Percentiles rank a stretch among this genome's conserved stretches.
Conservation (phyloP, 2,888 invertebrate genomes). For the Eueremaeus valkanovi region DNA sequence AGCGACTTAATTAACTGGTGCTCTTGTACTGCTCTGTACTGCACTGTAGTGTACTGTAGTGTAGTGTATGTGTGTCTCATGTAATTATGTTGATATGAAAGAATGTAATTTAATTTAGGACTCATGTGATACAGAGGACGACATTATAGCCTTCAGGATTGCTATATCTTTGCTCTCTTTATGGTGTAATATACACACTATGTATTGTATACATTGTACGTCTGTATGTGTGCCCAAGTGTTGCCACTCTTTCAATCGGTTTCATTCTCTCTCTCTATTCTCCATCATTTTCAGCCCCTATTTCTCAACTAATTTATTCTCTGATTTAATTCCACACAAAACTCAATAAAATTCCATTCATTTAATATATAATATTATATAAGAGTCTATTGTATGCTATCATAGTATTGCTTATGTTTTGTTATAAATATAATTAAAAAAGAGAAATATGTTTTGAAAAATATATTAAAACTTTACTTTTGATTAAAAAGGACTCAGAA, state of each 20-base stretch:
- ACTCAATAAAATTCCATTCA: slow-evolving; percentile 28
- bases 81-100: slow-evolving; percentile 35
- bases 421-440: slow-evolving; percentile 19
- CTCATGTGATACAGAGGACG: slow-evolving; percentile 14
- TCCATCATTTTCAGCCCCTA: background rate
- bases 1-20: slow-evolving; percentile 31
- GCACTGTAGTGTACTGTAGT: no score
- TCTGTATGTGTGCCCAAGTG: background rate
- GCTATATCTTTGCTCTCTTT: slow-evolving; percentile 4
- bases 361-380: slow-evolving; percentile 3
- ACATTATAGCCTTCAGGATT: slow-evolving; percentile 22
- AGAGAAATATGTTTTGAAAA: background rate
- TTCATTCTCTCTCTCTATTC: background rate
- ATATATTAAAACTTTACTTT: background rate
- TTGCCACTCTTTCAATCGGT: background rate
- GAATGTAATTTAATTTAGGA: slow-evolving; percentile 33
- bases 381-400: no score
- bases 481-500: background rate
- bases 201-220: background rate
- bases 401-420: no score
- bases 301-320: slow-evolving; percentile 15
- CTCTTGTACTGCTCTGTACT: no score
- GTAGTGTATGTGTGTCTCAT: slow-evolving; percentile 22
- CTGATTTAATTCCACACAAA: slow-evolving; percentile 4
- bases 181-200: background rate